Evolutionary conservation across 2,113 vertebrate species (phyloP).

Genomic region (Dipodomys spectabilis): DNA sequence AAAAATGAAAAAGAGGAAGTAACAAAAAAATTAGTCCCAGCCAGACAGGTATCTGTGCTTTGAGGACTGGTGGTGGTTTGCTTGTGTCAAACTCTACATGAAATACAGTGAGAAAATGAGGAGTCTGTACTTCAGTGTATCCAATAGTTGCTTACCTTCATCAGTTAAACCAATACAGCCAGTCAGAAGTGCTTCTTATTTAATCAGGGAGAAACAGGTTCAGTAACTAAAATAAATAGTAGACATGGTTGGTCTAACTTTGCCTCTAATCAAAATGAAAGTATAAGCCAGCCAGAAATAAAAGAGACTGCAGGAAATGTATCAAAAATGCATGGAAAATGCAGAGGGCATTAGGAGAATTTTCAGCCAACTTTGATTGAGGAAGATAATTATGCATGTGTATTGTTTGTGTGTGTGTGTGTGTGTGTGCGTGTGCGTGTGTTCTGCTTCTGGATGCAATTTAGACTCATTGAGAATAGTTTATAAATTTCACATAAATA

Average conservation of each 20-base stretch:
- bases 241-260: slow-evolving; percentile 3
- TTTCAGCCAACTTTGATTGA: background rate
- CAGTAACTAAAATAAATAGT: slow-evolving; percentile 53
- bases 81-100: background rate
- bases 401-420: background rate
- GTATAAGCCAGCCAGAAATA: slow-evolving; percentile 19
- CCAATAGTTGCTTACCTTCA: slow-evolving; percentile 41
- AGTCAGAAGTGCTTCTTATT: background rate
- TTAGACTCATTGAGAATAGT: background rate
- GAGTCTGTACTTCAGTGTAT: background rate
- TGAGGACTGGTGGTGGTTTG: background rate
- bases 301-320: background rate
- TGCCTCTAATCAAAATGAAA: slow-evolving; percentile 34
- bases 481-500: background rate
- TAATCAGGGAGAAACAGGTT: background rate
- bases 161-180: slow-evolving; percentile 50
- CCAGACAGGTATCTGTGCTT: background rate
- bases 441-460: background rate
- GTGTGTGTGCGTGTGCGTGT: background rate
- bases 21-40: slow-evolving; percentile 15
- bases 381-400: background rate
- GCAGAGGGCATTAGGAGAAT: background rate
- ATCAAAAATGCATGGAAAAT: slow-evolving; percentile 23
- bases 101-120: slow-evolving; percentile 35
- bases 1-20: background rate